Evolutionary conservation across 2,113 vertebrate species (phyloP).

Genomic region (Eulacestoma nigropectus): DNA sequence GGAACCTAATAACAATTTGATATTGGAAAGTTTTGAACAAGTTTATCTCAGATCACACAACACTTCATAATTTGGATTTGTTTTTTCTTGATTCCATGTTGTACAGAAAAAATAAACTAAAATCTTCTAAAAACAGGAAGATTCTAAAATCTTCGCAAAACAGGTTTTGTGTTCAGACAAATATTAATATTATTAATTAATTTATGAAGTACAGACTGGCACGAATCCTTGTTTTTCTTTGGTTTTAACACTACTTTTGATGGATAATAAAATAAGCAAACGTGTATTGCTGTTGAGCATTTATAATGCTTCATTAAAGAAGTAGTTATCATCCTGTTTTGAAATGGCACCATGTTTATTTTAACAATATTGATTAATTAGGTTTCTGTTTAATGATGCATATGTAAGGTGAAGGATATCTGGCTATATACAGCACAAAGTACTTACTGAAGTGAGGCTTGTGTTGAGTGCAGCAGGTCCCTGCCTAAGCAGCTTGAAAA

Average conservation of each 20-base stretch:
- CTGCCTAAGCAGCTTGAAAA: neutral
- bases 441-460: neutral
- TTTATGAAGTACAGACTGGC: neutral
- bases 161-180: neutral
- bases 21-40: neutral
- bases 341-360: neutral
- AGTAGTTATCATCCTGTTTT: neutral
- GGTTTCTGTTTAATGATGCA: constrained; percentile 12
- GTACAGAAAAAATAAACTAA: neutral
- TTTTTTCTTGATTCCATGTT: neutral
- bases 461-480: neutral
- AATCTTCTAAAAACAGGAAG: neutral
- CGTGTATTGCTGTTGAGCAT: neutral
- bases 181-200: neutral
- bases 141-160: neutral
- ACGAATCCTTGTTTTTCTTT: neutral
- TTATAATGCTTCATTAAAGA: constrained; percentile 25
- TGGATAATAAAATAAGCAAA: neutral
- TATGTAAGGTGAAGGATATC: neutral
- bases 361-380: constrained; percentile 38
- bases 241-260: neutral
- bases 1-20: neutral
- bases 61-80: neutral
- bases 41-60: neutral
- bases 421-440: neutral